These are phyloP conservation scores for Acrocephalus kingi DNA, from an alignment of 2,113 vertebrate species.

Conservation along the genomic window DNA sequence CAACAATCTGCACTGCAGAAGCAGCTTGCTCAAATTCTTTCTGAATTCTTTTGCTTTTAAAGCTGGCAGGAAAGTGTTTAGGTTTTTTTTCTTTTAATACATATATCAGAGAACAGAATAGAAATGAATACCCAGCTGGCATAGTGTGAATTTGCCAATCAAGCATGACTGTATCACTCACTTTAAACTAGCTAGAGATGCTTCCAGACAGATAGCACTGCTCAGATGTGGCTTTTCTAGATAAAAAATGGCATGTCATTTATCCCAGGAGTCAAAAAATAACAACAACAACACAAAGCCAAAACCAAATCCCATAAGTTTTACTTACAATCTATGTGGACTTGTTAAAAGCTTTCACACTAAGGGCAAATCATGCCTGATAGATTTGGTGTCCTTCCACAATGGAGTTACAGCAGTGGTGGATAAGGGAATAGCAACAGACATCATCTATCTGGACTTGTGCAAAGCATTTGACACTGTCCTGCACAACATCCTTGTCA, in stretches of 20 bases:
- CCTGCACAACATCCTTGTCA: neutral
- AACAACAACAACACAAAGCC: neutral
- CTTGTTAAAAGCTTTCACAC: neutral
- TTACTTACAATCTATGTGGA: neutral
- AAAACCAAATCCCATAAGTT: neutral
- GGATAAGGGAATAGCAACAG: neutral
- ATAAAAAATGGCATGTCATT: neutral
- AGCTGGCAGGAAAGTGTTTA: neutral
- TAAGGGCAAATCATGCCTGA: neutral
- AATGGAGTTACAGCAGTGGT: neutral
- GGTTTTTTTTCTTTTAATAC: neutral
- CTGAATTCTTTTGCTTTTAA: conserved; percentile 7
- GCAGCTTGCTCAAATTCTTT: conserved; percentile 10
- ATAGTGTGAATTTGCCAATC: conserved; percentile 50
- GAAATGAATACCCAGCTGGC: conserved; percentile 51
- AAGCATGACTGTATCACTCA: conserved; percentile 12
- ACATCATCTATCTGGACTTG: neutral
- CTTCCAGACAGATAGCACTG: conserved; percentile 11
- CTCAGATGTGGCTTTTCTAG: neutral
- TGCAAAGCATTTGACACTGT: neutral
- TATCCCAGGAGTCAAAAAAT: neutral
- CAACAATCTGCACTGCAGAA: neutral
- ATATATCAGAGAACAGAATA: conserved; percentile 33
- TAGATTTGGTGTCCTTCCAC: neutral
- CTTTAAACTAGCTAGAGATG: conserved; percentile 18